These are phyloP conservation scores for Junonia oenone DNA, from an alignment of 2,888 invertebrate species.

Conservation along the genomic window DNA sequence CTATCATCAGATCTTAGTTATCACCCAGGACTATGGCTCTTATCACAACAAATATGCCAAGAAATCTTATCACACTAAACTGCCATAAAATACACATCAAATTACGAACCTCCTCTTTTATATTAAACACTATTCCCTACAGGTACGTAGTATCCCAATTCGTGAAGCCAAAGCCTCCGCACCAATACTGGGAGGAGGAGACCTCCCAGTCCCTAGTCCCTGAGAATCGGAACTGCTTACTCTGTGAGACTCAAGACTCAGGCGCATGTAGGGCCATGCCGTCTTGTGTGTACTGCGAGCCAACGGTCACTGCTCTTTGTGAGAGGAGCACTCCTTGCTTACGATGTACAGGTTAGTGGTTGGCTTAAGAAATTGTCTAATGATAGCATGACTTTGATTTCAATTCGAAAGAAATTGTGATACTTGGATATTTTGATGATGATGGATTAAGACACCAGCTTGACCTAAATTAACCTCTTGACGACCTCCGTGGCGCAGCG, in stretches of 20 bases:
- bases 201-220: slow-evolving; percentile 56
- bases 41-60: too few relatives aligned
- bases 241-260: slow-evolving; percentile 65
- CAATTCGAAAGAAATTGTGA: too few relatives aligned
- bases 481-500: too few relatives aligned
- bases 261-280: slow-evolving; percentile 69
- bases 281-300: slow-evolving; percentile 68
- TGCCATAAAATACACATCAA: too few relatives aligned
- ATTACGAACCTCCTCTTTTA: too few relatives aligned
- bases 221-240: slow-evolving; percentile 66
- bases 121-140: too few relatives aligned
- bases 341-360: slow-evolving; percentile 53
- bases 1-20: too few relatives aligned
- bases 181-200: slow-evolving; percentile 71
- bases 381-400: not conserved
- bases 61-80: too few relatives aligned
- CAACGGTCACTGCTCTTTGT: slow-evolving; percentile 65
- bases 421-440: too few relatives aligned
- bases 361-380: not conserved
- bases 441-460: too few relatives aligned
- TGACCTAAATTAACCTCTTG: too few relatives aligned
- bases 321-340: slow-evolving; percentile 65
- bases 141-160: slow-evolving; percentile 68
- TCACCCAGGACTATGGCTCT: too few relatives aligned
- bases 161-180: slow-evolving; percentile 64